These are phyloP conservation scores for Ctenopoma multispine DNA, from an alignment of 2,797 vertebrate genomes.

Conservation along the genomic window DNA sequence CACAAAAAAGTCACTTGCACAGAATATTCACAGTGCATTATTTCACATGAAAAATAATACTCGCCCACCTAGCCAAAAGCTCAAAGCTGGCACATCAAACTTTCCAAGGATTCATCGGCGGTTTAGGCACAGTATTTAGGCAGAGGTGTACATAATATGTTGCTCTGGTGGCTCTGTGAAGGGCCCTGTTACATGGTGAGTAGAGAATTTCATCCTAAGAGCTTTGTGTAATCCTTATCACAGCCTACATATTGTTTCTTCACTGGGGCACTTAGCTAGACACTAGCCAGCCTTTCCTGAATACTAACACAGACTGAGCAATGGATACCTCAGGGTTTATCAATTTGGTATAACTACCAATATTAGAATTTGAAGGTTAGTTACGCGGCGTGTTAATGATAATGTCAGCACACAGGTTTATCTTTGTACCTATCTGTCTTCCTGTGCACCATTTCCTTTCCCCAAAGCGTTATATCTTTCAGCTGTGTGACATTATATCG, in stretches of 20 bases:
- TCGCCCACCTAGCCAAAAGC: constrained; percentile 50
- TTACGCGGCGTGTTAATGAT: constrained; percentile 4
- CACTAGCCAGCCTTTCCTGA: constrained; percentile 16
- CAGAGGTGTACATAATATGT: constrained; percentile 50
- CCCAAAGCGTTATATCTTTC: constrained; percentile 31
- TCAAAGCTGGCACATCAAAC: constrained; percentile 61
- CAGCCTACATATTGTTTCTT: constrained; percentile 64
- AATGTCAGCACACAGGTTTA: background rate
- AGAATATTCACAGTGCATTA: constrained; percentile 63
- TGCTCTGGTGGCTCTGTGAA: constrained; percentile 37
- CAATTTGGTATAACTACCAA: constrained; percentile 12
- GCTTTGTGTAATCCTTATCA: constrained; percentile 68
- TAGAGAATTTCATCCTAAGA: constrained; percentile 51
- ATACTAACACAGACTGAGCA: constrained; percentile 43
- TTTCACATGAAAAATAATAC: constrained; percentile 63
- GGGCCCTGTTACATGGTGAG: constrained; percentile 30
- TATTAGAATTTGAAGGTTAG: constrained; percentile 24
- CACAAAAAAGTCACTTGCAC: constrained; percentile 51
- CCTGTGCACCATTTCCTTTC: constrained; percentile 7
- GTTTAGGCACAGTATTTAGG: constrained; percentile 57
- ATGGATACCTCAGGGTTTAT: constrained; percentile 28
- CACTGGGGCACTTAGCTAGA: constrained; percentile 36
- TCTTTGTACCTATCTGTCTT: background rate
- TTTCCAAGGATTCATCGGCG: constrained; percentile 56
- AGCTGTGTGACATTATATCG: constrained; percentile 12